Conservation (phyloP, 2,113 vertebrate genomes). For the Hydropotes inermis region DNA sequence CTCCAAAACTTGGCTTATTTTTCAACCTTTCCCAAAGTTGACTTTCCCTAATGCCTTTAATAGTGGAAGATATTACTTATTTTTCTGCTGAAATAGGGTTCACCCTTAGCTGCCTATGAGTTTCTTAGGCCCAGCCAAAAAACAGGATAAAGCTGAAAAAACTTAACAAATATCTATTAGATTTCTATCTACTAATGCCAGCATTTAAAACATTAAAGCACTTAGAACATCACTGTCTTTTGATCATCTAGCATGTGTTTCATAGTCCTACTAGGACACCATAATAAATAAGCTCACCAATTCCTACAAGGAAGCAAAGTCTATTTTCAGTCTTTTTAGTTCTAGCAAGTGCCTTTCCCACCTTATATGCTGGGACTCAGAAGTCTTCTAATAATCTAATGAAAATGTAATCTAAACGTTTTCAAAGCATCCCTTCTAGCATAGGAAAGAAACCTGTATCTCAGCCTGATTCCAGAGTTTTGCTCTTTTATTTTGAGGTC, state of each 20-base stretch:
- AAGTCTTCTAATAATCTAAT: background rate
- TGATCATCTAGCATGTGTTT: background rate
- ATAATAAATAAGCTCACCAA: background rate
- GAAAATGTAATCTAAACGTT: slow-evolving; percentile 4
- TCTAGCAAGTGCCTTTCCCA: background rate
- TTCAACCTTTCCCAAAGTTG: background rate
- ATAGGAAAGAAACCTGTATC: background rate
- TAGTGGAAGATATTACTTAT: background rate
- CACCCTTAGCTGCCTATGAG: background rate
- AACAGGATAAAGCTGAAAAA: background rate
- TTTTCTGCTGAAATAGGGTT: background rate
- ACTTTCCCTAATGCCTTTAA: background rate
- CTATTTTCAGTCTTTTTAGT: background rate
- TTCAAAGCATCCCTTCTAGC: background rate
- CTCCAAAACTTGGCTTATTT: background rate
- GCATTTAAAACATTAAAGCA: background rate
- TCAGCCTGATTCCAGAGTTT: background rate
- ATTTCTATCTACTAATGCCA: slow-evolving; percentile 8
- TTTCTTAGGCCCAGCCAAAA: background rate
- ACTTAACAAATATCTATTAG: background rate
- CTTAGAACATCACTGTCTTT: slow-evolving; percentile 20
- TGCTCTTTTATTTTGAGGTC: background rate
- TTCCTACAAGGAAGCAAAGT: background rate
- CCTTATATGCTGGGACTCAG: background rate
- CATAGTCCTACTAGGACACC: background rate